These are phyloP conservation scores for Kradibia gibbosae DNA, from an alignment of 1,140 invertebrate species.

Conservation along the genomic window DNA sequence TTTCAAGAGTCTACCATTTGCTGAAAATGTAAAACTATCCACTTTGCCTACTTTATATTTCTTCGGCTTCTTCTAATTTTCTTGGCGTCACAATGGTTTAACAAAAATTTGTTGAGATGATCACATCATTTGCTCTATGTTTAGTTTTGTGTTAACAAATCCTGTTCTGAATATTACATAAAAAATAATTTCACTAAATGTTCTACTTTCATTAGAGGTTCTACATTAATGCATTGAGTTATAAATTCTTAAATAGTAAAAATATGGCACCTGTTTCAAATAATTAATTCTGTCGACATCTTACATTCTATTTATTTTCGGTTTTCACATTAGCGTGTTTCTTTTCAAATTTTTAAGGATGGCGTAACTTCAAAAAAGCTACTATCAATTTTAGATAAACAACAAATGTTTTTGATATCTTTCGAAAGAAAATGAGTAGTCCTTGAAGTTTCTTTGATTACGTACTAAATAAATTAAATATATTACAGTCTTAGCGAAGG, in stretches of 20 bases:
- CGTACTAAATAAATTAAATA: not conserved
- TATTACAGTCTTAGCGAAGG: not conserved
- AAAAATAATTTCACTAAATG: not conserved
- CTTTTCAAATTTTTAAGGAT: not conserved
- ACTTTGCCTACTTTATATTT: no score
- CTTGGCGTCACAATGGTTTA: no score
- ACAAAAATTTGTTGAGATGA: no score
- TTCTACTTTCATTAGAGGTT: not conserved
- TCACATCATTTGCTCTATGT: no score
- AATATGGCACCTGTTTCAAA: not conserved
- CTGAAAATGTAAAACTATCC: no score
- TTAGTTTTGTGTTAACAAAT: no score
- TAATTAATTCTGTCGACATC: not conserved
- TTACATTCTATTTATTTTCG: not conserved
- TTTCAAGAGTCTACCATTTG: not conserved
- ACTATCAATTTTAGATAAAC: not conserved
- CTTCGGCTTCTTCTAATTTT: no score
- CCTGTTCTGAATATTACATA: not conserved
- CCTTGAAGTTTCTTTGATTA: not conserved
- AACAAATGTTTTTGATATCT: conserved; percentile 2
- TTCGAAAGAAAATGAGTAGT: not conserved
- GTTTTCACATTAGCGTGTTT: not conserved
- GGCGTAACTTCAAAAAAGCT: not conserved
- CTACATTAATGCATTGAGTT: not conserved
- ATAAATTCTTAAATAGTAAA: not conserved